These are phyloP conservation scores for Muscicapa comitata DNA, from an alignment of 2,797 vertebrate species.

Conservation along the genomic window DNA sequence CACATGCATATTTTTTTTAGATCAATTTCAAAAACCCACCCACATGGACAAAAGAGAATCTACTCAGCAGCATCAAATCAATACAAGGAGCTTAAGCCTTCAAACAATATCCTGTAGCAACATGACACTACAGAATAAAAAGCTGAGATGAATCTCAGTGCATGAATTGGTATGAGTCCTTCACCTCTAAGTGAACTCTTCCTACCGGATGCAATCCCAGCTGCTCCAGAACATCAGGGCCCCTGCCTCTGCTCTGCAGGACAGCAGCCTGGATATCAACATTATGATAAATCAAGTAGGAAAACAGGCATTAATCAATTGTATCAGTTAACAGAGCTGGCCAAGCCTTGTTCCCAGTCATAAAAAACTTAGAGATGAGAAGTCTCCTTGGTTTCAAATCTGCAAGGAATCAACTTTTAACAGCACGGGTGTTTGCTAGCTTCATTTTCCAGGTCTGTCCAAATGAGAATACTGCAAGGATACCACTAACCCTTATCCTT, in stretches of 20 bases:
- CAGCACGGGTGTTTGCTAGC: neutral
- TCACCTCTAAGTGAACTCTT: slow-evolving; percentile 54
- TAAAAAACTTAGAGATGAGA: neutral
- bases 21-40: neutral
- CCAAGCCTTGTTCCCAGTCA: neutral
- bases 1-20: neutral
- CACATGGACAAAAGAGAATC: neutral
- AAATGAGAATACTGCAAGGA: neutral
- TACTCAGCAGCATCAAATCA: neutral
- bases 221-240: slow-evolving; percentile 9
- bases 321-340: neutral
- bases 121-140: neutral
- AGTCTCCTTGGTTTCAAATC: neutral
- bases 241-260: slow-evolving; percentile 14
- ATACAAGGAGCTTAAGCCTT: neutral
- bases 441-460: neutral
- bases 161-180: neutral
- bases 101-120: neutral
- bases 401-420: neutral
- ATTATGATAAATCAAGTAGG: slow-evolving; percentile 36
- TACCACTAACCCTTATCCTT: neutral
- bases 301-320: slow-evolving; percentile 36
- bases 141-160: neutral
- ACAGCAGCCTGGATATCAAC: slow-evolving; percentile 42
- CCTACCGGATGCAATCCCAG: slow-evolving; percentile 40